Evolutionary conservation across 2,888 invertebrate genomes (phyloP).

Genomic region (Athripsodes cinereus): DNA sequence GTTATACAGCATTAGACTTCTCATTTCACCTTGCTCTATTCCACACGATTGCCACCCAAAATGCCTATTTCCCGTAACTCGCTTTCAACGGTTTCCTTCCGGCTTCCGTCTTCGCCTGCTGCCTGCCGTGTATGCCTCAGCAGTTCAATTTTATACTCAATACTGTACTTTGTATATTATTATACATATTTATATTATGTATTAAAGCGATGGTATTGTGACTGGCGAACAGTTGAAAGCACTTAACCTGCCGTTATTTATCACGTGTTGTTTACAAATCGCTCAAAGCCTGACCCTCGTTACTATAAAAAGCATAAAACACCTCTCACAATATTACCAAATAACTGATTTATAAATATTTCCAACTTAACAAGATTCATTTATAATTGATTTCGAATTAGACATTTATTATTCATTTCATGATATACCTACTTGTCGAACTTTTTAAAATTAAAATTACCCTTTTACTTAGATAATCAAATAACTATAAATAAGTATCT

Average conservation of each 20-base stretch:
- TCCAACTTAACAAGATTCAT: too few species aligned
- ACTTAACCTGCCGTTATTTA: neutral
- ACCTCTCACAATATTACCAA: too few species aligned
- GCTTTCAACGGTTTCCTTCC: conserved; percentile 21
- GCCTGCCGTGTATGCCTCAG: neutral
- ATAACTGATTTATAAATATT: too few species aligned
- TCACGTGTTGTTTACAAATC: neutral
- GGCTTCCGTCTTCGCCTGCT: conserved; percentile 8
- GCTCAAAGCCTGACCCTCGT: too few species aligned
- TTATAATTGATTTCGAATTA: too few species aligned
- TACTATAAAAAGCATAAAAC: too few species aligned
- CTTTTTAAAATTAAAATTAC: too few species aligned
- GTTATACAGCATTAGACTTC: neutral
- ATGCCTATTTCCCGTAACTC: conserved; percentile 22
- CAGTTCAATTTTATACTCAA: neutral
- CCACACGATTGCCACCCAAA: conserved; percentile 17
- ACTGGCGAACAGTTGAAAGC: neutral
- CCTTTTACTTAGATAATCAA: too few species aligned
- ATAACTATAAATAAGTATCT: too few species aligned
- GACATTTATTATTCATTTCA: too few species aligned
- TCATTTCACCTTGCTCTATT: conserved; percentile 7
- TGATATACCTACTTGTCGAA: too few species aligned
- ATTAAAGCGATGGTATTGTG: neutral
- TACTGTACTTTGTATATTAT: neutral
- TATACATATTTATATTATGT: neutral